phyloP scores from a whole-genome alignment of 2,113 vertebrate genomes.

The Tricholaema leucomelas region DNA sequence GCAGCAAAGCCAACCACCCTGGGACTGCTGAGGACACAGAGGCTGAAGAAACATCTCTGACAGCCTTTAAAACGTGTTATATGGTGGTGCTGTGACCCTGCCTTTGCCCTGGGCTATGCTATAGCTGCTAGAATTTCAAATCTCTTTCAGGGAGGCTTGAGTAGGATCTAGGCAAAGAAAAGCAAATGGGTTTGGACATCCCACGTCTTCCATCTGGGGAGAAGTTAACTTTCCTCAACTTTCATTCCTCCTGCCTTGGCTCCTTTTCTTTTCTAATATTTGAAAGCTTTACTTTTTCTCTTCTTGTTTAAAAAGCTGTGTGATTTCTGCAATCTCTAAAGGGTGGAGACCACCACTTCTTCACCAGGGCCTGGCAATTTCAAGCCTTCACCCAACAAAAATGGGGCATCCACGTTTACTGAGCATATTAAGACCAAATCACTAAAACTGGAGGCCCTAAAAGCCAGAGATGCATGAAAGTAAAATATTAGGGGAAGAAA shows the following conservation, averaged over 20 bases:
- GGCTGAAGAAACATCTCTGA: conserved; percentile 49
- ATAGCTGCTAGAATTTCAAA: conserved; percentile 61
- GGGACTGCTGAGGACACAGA: conserved; percentile 32
- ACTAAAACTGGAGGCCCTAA: not conserved
- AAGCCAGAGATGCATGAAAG: not conserved
- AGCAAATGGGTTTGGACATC: conserved; percentile 52
- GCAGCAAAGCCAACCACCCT: conserved; percentile 18
- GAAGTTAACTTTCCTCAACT: conserved; percentile 24
- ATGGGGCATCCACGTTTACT: not conserved
- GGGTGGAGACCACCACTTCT: not conserved
- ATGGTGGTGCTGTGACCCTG: conserved; percentile 47
- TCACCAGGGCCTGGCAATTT: not conserved
- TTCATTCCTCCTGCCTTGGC: not conserved
- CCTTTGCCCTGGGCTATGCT: conserved; percentile 48
- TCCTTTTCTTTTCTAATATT: not conserved
- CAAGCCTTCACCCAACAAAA: not conserved
- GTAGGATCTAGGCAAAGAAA: conserved; percentile 4
- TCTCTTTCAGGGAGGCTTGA: not conserved
- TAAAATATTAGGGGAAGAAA: not conserved
- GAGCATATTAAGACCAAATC: not conserved
- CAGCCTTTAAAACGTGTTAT: conserved; percentile 64
- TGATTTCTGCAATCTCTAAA: not conserved
- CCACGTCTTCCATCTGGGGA: not conserved
- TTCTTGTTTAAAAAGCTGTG: not conserved
- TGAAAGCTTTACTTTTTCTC: not conserved